Evolutionary conservation across 2,888 invertebrate genomes (phyloP).

Genomic region (Tetranychus truncatus): DNA sequence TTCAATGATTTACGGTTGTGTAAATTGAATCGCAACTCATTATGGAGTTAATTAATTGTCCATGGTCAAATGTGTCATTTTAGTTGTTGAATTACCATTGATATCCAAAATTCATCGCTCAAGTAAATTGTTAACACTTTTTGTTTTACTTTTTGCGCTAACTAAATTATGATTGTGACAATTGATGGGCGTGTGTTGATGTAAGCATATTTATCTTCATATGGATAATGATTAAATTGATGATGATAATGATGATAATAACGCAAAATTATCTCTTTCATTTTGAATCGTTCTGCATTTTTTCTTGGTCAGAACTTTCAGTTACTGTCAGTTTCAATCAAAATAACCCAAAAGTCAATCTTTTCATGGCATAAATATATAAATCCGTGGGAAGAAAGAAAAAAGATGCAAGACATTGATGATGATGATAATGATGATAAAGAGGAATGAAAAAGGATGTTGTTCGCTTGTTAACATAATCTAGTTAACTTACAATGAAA

Average conservation of each 20-base stretch:
- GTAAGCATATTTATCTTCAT: background rate
- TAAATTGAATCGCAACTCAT: no score
- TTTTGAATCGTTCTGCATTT: background rate
- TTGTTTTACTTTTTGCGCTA: background rate
- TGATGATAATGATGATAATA: background rate
- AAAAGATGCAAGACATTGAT: background rate
- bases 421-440: background rate
- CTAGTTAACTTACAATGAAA: background rate
- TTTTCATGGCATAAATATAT: background rate
- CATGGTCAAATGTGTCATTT: no score
- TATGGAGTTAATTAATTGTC: no score
- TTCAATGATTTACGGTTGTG: no score
- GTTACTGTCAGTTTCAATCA: background rate
- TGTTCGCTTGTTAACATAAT: background rate
- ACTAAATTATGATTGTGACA: background rate
- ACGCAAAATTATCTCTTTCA: background rate
- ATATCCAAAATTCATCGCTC: no score
- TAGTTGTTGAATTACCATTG: no score
- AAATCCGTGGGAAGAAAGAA: background rate
- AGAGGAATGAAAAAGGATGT: background rate
- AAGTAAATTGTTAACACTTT: no score
- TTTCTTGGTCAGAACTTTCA: background rate
- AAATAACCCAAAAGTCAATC: background rate
- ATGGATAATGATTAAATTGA: background rate
- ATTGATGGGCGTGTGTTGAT: background rate